A percentile compares a stretch with the other conserved stretches of the same genome.
phyloP scores from a whole-genome alignment of 2,113 vertebrate genomes.

The Hyla sarda region DNA sequence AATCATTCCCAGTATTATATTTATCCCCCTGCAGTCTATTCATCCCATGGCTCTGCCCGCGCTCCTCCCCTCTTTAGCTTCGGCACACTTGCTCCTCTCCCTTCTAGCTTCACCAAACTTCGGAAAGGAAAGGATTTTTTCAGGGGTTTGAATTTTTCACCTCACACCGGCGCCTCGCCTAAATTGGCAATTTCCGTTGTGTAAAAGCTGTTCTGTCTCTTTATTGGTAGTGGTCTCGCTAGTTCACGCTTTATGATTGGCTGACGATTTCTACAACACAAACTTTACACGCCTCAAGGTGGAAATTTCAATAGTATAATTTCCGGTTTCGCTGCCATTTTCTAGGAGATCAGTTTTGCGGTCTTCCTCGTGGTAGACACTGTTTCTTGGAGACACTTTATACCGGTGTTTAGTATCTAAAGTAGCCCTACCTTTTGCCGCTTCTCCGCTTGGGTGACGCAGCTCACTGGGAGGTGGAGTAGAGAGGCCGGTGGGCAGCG shows the following conservation, averaged over 20 bases:
- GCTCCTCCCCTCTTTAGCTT: too few species aligned
- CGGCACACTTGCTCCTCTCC: too few species aligned
- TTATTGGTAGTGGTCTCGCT: neutral
- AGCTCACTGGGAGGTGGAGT: conserved; percentile 34
- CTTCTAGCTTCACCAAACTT: too few species aligned
- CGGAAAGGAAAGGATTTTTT: too few species aligned
- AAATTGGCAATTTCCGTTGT: neutral
- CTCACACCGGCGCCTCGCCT: too few species aligned
- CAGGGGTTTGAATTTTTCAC: too few species aligned
- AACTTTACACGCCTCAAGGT: too few species aligned
- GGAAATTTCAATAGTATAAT: too few species aligned
- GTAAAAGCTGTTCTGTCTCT: neutral
- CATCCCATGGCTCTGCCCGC: too few species aligned
- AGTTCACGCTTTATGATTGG: neutral
- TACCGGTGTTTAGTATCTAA: neutral
- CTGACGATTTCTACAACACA: too few species aligned
- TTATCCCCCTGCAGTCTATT: too few species aligned
- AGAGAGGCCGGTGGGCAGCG: conserved; percentile 15
- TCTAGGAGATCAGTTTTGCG: neutral
- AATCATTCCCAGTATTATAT: too few species aligned
- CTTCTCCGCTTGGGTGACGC: conserved; percentile 15
- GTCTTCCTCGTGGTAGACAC: neutral
- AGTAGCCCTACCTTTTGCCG: neutral
- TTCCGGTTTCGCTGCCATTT: neutral
- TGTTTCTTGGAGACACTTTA: neutral